Evolutionary conservation across 2,113 vertebrate genomes (phyloP).

Genomic region (Raja brachyura): DNA sequence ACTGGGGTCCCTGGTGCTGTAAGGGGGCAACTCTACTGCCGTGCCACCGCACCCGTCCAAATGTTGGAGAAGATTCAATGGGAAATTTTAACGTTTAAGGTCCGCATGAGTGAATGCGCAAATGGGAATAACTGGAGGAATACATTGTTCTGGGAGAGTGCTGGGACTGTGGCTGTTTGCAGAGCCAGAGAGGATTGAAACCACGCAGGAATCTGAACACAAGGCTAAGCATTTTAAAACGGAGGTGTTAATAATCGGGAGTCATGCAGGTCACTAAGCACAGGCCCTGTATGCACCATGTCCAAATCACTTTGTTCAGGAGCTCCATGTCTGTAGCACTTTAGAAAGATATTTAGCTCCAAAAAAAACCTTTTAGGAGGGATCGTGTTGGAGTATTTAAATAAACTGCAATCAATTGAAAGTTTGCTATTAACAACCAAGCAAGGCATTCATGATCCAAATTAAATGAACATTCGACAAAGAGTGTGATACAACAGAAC

Average conservation of each 20-base stretch:
- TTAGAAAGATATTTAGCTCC: neutral
- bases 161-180: neutral
- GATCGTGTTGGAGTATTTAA: neutral
- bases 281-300: neutral
- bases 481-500: neutral
- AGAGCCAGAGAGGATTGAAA: neutral
- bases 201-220: neutral
- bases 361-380: neutral
- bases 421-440: neutral
- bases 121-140: neutral
- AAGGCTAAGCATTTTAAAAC: neutral
- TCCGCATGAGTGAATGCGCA: neutral
- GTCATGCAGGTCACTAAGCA: neutral
- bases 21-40: too few relatives aligned
- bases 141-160: neutral
- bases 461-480: neutral
- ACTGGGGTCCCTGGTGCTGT: too few relatives aligned
- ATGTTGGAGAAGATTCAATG: neutral
- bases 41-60: too few relatives aligned
- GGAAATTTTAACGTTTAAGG: neutral
- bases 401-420: neutral
- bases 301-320: constrained; percentile 20
- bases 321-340: neutral
- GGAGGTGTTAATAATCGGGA: neutral
- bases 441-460: neutral